A percentile compares a stretch with the other conserved stretches of the same genome.
Conservation (phyloP, 2,797 vertebrate species). For the Atherinosoma microstoma region DNA sequence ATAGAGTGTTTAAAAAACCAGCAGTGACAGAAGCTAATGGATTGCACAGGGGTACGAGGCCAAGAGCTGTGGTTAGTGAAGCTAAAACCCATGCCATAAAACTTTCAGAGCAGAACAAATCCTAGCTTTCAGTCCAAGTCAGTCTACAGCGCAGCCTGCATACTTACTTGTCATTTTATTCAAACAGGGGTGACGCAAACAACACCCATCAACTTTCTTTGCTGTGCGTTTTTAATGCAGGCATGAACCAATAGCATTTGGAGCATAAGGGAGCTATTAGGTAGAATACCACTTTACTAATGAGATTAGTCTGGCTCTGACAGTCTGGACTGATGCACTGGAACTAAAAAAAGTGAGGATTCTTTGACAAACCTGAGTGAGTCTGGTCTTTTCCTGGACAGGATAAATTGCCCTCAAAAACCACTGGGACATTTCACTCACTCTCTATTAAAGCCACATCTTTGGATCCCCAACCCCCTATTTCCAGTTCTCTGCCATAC, state of each 20-base stretch:
- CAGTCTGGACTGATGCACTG: background rate
- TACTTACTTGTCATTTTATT: slow-evolving; percentile 37
- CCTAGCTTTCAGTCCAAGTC: slow-evolving; percentile 28
- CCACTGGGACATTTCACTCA: background rate
- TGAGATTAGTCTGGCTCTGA: slow-evolving; percentile 26
- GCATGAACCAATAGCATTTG: slow-evolving; percentile 4
- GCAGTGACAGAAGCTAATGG: slow-evolving; percentile 47
- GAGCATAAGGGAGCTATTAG: slow-evolving; percentile 8
- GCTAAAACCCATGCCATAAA: slow-evolving; percentile 46
- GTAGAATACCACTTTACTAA: slow-evolving; percentile 24
- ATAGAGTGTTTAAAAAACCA: slow-evolving; percentile 37
- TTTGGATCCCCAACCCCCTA: background rate
- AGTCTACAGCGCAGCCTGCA: slow-evolving; percentile 25
- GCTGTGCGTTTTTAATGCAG: slow-evolving; percentile 15
- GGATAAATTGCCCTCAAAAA: slow-evolving; percentile 6
- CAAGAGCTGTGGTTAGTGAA: slow-evolving; percentile 42
- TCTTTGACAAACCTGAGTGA: slow-evolving; percentile 10
- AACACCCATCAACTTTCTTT: slow-evolving; percentile 8
- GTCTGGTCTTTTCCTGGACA: slow-evolving; percentile 16
- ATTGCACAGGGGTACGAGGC: slow-evolving; percentile 38
- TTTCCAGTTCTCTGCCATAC: background rate
- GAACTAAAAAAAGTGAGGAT: slow-evolving; percentile 37
- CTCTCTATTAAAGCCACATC: slow-evolving; percentile 11
- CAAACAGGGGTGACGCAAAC: slow-evolving; percentile 11
- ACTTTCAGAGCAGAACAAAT: slow-evolving; percentile 57